These are phyloP conservation scores for Enteromius argenteus DNA, from an alignment of 2,797 vertebrate species.

Conservation along the genomic window DNA sequence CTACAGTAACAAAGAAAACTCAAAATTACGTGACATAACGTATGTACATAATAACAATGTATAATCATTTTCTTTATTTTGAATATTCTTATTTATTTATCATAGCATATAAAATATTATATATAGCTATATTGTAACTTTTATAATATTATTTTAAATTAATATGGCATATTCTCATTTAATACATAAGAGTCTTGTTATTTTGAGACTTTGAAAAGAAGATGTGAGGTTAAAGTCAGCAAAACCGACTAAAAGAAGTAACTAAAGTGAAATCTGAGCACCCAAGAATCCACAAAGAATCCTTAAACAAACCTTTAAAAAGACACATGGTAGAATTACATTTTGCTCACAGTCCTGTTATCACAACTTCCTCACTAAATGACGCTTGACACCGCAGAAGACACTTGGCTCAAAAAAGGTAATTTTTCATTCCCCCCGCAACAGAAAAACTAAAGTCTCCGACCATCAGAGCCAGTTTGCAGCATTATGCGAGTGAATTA, in stretches of 20 bases:
- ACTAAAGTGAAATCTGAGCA: background rate
- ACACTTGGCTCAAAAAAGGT: background rate
- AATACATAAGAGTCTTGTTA: background rate
- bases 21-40: background rate
- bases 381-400: background rate
- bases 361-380: background rate
- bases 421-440: background rate
- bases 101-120: too few relatives aligned
- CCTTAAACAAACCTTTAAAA: background rate
- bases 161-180: background rate
- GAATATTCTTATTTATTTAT: background rate
- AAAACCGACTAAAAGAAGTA: background rate
- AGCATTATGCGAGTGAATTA: background rate
- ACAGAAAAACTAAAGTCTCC: conserved; percentile 2
- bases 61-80: background rate
- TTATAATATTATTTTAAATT: background rate
- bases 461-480: background rate
- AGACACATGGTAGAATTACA: background rate
- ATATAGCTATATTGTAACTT: background rate
- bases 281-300: background rate
- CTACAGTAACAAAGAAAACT: background rate
- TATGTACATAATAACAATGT: background rate
- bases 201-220: background rate
- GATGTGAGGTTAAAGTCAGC: background rate
- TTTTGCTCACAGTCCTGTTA: background rate